These are phyloP conservation scores for Lepidochitona cinerea DNA, from an alignment of 2,888 invertebrate species.

Conservation along the genomic window DNA sequence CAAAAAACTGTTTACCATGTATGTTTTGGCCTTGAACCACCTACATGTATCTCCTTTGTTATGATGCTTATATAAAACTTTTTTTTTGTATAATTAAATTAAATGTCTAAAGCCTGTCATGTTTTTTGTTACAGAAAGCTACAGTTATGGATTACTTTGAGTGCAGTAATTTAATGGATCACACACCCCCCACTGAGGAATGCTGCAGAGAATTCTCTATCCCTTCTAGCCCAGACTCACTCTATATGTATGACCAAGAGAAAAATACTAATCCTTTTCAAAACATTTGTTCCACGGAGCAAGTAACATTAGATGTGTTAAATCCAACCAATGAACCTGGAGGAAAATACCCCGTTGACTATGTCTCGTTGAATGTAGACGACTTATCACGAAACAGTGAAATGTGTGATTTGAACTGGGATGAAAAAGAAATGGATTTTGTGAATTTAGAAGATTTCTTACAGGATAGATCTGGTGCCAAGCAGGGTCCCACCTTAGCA, in stretches of 20 bases:
- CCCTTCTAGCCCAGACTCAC: constrained; percentile 58
- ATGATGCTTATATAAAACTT: not conserved
- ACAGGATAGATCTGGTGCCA: constrained; percentile 14
- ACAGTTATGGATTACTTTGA: too few relatives aligned
- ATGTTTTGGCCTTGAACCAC: too few relatives aligned
- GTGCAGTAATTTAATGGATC: constrained; percentile 21
- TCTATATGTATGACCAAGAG: constrained; percentile 63
- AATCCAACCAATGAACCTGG: not conserved
- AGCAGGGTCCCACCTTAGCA: constrained; percentile 46
- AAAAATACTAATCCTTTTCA: constrained; percentile 52
- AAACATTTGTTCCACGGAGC: constrained; percentile 11
- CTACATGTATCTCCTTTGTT: not conserved
- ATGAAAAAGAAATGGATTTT: constrained; percentile 1
- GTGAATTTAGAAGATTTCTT: constrained; percentile 15
- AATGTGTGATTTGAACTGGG: not conserved
- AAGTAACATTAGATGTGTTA: not conserved
- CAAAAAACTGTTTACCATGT: too few relatives aligned
- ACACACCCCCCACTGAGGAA: constrained; percentile 32
- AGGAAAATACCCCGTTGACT: not conserved
- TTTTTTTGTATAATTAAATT: not conserved
- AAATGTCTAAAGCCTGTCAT: not conserved
- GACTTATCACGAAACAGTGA: not conserved
- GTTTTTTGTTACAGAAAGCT: too few relatives aligned
- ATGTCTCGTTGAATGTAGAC: not conserved
- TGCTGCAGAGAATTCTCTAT: constrained; percentile 41